These are phyloP conservation scores for Pheosia tremula DNA, from an alignment of 2,888 invertebrate genomes.

Conservation along the genomic window DNA sequence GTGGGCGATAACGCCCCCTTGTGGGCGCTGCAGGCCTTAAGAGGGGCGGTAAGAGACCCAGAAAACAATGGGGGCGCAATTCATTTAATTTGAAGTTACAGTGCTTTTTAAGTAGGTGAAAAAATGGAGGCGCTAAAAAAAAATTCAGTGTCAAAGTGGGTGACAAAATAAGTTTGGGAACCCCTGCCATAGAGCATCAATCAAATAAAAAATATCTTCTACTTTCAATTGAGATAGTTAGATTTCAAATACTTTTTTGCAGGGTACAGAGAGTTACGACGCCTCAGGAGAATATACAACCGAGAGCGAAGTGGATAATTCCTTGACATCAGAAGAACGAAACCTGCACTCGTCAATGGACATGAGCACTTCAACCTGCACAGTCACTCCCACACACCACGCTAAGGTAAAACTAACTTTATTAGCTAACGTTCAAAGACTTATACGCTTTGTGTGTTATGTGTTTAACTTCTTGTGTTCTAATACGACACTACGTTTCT, in stretches of 20 bases:
- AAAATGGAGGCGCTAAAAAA: too few relatives aligned
- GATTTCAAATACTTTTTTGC: slow-evolving; percentile 37
- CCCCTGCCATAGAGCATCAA: too few relatives aligned
- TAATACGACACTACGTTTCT: neutral
- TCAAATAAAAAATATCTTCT: too few relatives aligned
- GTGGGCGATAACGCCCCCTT: too few relatives aligned
- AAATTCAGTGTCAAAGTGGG: too few relatives aligned
- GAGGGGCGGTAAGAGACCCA: too few relatives aligned
- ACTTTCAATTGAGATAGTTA: too few relatives aligned
- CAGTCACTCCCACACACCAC: slow-evolving; percentile 85
- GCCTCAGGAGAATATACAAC: slow-evolving; percentile 96
- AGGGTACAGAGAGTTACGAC: slow-evolving; percentile 91
- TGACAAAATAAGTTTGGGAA: too few relatives aligned
- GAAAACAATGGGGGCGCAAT: too few relatives aligned
- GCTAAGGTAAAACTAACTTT: slow-evolving; percentile 68
- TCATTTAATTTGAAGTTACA: too few relatives aligned
- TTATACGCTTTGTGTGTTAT: slow-evolving; percentile 21
- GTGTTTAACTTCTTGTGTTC: slow-evolving; percentile 12
- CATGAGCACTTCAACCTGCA: slow-evolving; percentile 81
- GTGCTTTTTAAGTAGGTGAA: too few relatives aligned
- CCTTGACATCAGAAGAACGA: slow-evolving; percentile 90
- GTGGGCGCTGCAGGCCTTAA: too few relatives aligned
- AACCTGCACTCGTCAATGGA: slow-evolving; percentile 89
- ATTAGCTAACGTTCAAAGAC: slow-evolving; percentile 9
- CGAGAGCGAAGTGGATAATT: slow-evolving; percentile 88